Evolutionary conservation across 2,888 invertebrate genomes (phyloP).

Genomic region (Acrobasis repandana): DNA sequence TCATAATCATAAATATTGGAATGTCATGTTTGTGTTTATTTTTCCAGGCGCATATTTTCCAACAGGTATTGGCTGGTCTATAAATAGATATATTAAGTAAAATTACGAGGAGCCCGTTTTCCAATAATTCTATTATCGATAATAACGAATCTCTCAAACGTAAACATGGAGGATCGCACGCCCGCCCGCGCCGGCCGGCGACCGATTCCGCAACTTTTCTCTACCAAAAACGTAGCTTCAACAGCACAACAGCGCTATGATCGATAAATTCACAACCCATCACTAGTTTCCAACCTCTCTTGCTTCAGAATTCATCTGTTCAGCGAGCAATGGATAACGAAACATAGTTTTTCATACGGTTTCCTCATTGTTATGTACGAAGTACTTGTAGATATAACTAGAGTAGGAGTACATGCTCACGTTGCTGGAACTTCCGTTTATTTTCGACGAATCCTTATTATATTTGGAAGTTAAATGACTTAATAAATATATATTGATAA

Average conservation of each 20-base stretch:
- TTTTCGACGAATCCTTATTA: conserved; percentile 20
- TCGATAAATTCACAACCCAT: conserved; percentile 28
- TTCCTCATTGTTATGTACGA: conserved; percentile 19
- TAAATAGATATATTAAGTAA: neutral
- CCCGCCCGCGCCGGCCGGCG: conserved; percentile 44
- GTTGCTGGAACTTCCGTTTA: conserved; percentile 17
- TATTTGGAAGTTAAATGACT: conserved; percentile 18
- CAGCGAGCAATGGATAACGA: conserved; percentile 28
- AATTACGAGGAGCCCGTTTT: neutral
- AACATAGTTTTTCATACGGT: neutral
- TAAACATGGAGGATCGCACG: conserved; percentile 49
- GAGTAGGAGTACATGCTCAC: conserved; percentile 31
- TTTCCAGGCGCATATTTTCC: neutral
- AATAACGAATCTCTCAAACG: conserved; percentile 33
- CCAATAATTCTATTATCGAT: conserved; percentile 27
- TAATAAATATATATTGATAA: neutral
- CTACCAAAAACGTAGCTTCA: conserved; percentile 23
- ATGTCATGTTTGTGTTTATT: too few species aligned
- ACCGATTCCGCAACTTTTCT: conserved; percentile 27
- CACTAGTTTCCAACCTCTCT: conserved; percentile 21
- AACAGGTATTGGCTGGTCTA: neutral
- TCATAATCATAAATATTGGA: too few species aligned
- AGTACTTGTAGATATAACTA: conserved; percentile 28
- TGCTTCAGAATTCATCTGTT: neutral
- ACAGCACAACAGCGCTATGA: conserved; percentile 13